phyloP scores from a whole-genome alignment of 2,797 vertebrate species.

The Scleropages formosus region DNA sequence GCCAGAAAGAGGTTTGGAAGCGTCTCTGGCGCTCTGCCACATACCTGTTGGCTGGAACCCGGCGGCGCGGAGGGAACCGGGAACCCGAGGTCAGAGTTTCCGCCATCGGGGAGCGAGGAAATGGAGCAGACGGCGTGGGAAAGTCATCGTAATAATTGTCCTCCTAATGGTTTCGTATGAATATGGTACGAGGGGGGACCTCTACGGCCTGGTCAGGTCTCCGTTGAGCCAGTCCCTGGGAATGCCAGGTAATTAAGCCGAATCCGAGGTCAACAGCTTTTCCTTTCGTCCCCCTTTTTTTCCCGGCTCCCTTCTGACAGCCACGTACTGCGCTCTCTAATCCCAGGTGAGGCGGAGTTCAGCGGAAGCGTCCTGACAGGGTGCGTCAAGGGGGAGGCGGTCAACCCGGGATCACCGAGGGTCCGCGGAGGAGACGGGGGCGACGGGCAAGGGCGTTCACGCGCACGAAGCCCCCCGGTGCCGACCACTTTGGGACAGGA shows the following conservation, averaged over 20 bases:
- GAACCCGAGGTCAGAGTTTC: neutral
- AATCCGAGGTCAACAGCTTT: neutral
- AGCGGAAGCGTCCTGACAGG: neutral
- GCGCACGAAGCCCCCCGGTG: no score
- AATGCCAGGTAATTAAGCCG: slow-evolving; percentile 18
- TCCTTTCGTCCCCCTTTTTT: neutral
- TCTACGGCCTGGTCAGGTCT: slow-evolving; percentile 9
- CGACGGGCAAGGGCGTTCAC: no score
- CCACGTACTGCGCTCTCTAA: slow-evolving; percentile 3
- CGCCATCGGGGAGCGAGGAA: neutral
- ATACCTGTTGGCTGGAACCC: no score
- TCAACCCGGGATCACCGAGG: no score
- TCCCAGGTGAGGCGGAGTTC: neutral
- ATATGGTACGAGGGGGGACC: neutral
- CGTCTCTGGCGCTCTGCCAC: no score
- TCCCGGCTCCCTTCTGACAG: neutral
- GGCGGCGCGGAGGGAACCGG: neutral
- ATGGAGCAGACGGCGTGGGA: neutral
- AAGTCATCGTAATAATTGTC: slow-evolving; percentile 16
- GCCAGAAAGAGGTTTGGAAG: no score
- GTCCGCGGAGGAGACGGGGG: no score
- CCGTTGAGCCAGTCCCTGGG: slow-evolving; percentile 4
- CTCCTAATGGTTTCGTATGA: slow-evolving; percentile 15
- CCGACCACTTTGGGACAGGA: no score
- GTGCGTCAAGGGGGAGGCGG: neutral